These are phyloP conservation scores for Chionomys nivalis DNA, from an alignment of 2,113 vertebrate genomes.

Conservation along the genomic window DNA sequence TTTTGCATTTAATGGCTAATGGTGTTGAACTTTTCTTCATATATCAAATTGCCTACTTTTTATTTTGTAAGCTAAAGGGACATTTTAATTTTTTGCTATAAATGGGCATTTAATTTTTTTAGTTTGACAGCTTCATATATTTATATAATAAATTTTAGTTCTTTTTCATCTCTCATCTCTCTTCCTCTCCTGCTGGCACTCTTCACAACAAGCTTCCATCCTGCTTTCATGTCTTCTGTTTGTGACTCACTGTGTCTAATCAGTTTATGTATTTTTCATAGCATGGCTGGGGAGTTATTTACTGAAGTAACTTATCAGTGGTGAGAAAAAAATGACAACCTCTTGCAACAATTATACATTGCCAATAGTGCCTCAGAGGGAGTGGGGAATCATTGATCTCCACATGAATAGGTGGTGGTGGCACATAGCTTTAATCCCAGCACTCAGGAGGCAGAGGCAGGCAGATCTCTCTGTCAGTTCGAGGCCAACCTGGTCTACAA, in stretches of 20 bases:
- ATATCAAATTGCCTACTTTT: not conserved
- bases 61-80: constrained; percentile 20
- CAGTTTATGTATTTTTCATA: not conserved
- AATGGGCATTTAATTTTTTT: not conserved
- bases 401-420: not conserved
- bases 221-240: not conserved
- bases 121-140: not conserved
- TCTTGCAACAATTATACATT: not conserved
- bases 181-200: not conserved
- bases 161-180: not conserved
- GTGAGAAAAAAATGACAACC: not conserved
- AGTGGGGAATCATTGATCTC: too few species aligned
- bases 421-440: too few species aligned
- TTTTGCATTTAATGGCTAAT: constrained; percentile 11
- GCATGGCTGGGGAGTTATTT: not conserved
- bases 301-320: not conserved
- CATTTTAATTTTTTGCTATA: constrained; percentile 1
- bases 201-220: not conserved
- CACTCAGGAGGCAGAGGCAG: too few species aligned
- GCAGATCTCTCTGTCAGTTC: too few species aligned
- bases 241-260: not conserved
- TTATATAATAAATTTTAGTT: not conserved
- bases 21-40: not conserved
- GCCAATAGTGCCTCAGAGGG: not conserved
- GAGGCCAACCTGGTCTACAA: too few species aligned